A percentile compares a stretch with the other conserved stretches of the same genome.
Evolutionary conservation across 2,797 vertebrate genomes (phyloP).

Genomic region (Oreochromis grahami): DNA sequence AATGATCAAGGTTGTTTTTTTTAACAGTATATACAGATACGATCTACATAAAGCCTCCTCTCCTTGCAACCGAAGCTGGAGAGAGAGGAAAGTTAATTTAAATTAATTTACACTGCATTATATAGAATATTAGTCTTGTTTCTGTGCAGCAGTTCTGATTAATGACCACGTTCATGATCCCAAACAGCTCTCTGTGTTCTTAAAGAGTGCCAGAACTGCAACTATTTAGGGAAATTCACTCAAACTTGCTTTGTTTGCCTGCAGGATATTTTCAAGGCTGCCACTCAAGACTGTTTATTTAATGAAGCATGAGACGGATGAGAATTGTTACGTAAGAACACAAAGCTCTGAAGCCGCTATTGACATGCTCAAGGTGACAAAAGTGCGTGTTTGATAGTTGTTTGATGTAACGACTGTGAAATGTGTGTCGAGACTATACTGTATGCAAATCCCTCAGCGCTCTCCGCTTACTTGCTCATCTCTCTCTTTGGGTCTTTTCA

Average conservation of each 20-base stretch:
- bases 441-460: background rate
- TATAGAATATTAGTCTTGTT: background rate
- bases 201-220: conserved; percentile 1
- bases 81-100: background rate
- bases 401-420: background rate
- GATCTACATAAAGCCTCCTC: background rate
- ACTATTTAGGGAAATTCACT: conserved; percentile 26
- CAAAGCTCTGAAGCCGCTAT: conserved; percentile 6
- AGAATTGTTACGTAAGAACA: background rate
- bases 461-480: background rate
- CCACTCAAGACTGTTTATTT: conserved; percentile 28
- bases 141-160: conserved; percentile 1
- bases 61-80: background rate
- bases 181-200: conserved; percentile 17
- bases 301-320: conserved; percentile 16
- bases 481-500: background rate
- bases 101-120: background rate
- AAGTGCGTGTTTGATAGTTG: background rate
- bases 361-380: conserved; percentile 6
- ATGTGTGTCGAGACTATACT: background rate
- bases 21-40: background rate
- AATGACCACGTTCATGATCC: background rate
- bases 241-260: conserved; percentile 13
- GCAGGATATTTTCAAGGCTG: conserved; percentile 12
- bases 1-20: background rate